Evolutionary conservation across 2,113 vertebrate genomes (phyloP), one percentile per base, ranked within the genome.

Genomic region (Eurystomus gularis): DNA sequence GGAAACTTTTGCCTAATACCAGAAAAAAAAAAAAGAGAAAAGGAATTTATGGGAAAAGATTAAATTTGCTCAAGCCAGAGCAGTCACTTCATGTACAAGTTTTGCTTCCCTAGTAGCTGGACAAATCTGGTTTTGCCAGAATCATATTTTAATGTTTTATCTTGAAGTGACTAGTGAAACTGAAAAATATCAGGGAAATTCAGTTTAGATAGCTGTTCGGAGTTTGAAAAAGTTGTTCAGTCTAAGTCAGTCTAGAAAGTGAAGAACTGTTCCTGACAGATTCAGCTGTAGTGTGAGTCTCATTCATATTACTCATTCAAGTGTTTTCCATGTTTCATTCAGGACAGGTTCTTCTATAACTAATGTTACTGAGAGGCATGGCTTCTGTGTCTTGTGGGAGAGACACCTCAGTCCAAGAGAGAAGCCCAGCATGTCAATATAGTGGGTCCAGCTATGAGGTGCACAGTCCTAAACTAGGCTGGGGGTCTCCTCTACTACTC

Each of bases 71-170:
- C 0, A 0, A 83, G 85, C 71, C 68, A 83, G 93, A 94, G 64
- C 76, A 92, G 61, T 94, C 85, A 60, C 35, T 94, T 60, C 11
- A 31, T 21, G 20, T 65, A 65, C 48, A 88, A 65, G 39, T 39
- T 88, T 90, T 88, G 2, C 37, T 81, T 93, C 93, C 93, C 88
- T 46, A 18, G 82, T 78, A 86, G 21, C 79, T 88, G 55, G 46
- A 57, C 49, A 95, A 94, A 90, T 92, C 78, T 93, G 90, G 49
- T 66, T 86, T 65, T 86, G 68, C 17, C 1, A 81, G 77, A 88
- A 81, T 92, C 12, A 49, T 77, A 77, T 93, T 96, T 92, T 91
- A 54, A 52, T 88, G 14, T 70, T 94, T 94, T 92, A 90, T 90
- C 75, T 80, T 79, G 42, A 76, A 70, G 48, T 60, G 33, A 66